Conservation (phyloP, 2,888 invertebrate genomes). For the Fabriciana adippe region DNA sequence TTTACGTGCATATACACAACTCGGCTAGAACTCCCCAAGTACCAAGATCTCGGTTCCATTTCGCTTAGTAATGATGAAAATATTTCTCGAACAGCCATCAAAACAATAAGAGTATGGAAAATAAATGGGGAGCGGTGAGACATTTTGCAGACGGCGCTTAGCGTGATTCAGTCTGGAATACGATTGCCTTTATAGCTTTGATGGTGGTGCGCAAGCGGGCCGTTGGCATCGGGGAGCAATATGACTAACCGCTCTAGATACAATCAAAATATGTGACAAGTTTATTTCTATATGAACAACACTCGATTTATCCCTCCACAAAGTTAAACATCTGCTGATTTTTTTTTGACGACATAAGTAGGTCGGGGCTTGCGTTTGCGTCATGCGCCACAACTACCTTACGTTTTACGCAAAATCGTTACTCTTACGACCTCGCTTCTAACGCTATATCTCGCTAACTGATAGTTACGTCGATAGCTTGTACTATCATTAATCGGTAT, state of each 20-base stretch:
- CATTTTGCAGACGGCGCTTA: slow-evolving; percentile 82
- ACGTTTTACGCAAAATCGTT: slow-evolving; percentile 74
- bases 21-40: slow-evolving; percentile 13
- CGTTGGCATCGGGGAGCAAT: slow-evolving; percentile 78
- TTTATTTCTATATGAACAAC: slow-evolving; percentile 82
- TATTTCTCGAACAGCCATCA: slow-evolving; percentile 35
- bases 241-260: slow-evolving; percentile 83
- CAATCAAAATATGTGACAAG: slow-evolving; percentile 83
- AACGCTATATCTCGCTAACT: slow-evolving; percentile 14
- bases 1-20: slow-evolving; percentile 35
- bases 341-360: slow-evolving; percentile 78
- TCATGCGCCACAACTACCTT: slow-evolving; percentile 63
- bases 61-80: slow-evolving; percentile 27
- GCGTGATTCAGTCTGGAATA: slow-evolving; percentile 76
- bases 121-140: slow-evolving; percentile 72
- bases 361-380: slow-evolving; percentile 80
- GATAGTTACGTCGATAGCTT: neutral
- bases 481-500: too few species aligned
- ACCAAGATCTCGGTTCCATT: neutral
- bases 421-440: slow-evolving; percentile 57
- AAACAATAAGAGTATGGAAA: slow-evolving; percentile 48
- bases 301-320: slow-evolving; percentile 76
- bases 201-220: slow-evolving; percentile 63
- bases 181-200: slow-evolving; percentile 77
- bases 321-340: slow-evolving; percentile 79